Evolutionary conservation across 1,140 invertebrate species (phyloP).

Genomic region (Babylonia areolata): DNA sequence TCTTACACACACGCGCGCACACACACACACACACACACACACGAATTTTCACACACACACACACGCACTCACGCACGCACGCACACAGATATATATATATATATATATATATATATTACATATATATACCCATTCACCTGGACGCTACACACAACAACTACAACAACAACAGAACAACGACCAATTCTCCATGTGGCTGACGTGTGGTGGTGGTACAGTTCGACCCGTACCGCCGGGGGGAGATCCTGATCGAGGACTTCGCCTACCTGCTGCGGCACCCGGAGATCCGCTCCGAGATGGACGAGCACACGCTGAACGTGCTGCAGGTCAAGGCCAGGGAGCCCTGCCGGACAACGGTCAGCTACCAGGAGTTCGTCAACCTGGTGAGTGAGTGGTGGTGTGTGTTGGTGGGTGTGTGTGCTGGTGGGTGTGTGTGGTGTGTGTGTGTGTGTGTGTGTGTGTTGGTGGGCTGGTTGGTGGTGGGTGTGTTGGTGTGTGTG

Average conservation of each 20-base stretch:
- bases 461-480: neutral
- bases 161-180: no score
- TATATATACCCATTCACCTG: no score
- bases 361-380: slow-evolving; percentile 96
- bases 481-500: neutral
- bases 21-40: no score
- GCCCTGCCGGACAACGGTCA: slow-evolving; percentile 83
- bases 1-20: no score
- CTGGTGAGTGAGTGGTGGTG: slow-evolving; percentile 86
- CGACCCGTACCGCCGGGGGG: slow-evolving; percentile 59
- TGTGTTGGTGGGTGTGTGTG: neutral
- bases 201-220: no score
- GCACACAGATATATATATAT: no score
- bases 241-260: slow-evolving; percentile 82
- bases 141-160: no score
- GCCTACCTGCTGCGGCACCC: slow-evolving; percentile 85
- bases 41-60: no score
- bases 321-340: slow-evolving; percentile 81
- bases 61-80: no score
- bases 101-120: no score
- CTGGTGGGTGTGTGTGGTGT: neutral
- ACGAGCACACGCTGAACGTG: slow-evolving; percentile 85
- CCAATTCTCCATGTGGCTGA: no score
- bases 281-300: slow-evolving; percentile 88
- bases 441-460: neutral